Percentiles rank a stretch among this genome's conserved stretches.
phyloP scores from a whole-genome alignment of 2,113 vertebrate genomes.

The Sprattus sprattus region DNA sequence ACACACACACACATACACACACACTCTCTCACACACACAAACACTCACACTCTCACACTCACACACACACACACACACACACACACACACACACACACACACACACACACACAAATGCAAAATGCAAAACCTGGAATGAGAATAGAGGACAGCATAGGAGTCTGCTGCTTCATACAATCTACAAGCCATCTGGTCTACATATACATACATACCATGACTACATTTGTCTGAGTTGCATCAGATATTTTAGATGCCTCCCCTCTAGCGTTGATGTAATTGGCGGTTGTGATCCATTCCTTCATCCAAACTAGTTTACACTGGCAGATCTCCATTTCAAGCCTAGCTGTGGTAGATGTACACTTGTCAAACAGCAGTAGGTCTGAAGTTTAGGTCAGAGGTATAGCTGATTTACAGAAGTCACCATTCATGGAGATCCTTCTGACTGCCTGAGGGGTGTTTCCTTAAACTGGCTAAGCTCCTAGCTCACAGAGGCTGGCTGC shows the following conservation, averaged over 20 bases:
- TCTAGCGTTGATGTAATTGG: background rate
- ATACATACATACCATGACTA: background rate
- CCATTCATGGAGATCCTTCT: background rate
- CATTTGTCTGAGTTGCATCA: background rate
- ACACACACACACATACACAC: slow-evolving; percentile 14
- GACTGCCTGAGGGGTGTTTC: background rate
- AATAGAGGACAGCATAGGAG: background rate
- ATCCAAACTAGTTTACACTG: background rate
- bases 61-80: slow-evolving; percentile 12
- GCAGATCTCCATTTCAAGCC: background rate
- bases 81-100: slow-evolving; percentile 17
- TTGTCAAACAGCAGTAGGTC: background rate
- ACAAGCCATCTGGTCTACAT: background rate
- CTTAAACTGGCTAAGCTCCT: background rate
- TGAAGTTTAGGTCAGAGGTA: background rate
- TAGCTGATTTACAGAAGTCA: background rate
- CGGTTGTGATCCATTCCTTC: background rate
- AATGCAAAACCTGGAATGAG: background rate
- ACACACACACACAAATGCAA: slow-evolving; percentile 5
- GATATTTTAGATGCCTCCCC: too few species aligned
- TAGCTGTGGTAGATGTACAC: background rate
- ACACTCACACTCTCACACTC: background rate
- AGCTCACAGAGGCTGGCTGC: background rate
- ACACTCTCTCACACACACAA: background rate
- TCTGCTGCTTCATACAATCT: background rate